A percentile compares a stretch with the other conserved stretches of the same genome.
phyloP scores from a whole-genome alignment of 2,113 vertebrate species.

The Haplochromis vanheusdeni region DNA sequence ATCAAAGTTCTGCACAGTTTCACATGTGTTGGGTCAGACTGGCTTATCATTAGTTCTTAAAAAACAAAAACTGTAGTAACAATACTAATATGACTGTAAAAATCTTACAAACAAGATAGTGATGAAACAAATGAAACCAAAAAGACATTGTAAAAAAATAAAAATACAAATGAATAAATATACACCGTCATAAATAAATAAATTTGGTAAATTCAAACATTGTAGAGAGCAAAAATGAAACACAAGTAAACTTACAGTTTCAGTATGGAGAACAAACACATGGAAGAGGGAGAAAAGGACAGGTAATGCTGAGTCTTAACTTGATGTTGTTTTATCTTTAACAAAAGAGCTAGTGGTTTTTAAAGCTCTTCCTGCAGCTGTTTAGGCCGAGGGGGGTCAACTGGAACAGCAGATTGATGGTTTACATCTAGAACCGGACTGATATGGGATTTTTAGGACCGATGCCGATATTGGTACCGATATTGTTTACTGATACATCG shows the following conservation, averaged over 20 bases:
- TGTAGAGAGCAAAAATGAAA: constrained; percentile 29
- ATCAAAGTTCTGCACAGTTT: constrained; percentile 8
- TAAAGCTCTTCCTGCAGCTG: constrained; percentile 1
- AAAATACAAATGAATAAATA: constrained; percentile 75
- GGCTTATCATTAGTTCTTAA: neutral
- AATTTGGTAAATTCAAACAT: constrained; percentile 68
- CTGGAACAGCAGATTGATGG: neutral
- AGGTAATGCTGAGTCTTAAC: neutral
- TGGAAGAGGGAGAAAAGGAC: neutral
- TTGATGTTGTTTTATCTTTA: neutral
- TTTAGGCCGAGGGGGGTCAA: neutral
- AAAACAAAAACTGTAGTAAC: neutral
- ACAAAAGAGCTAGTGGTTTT: neutral
- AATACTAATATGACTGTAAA: constrained; percentile 20
- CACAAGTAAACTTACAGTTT: constrained; percentile 52
- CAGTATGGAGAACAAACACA: constrained; percentile 19
- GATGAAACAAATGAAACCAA: neutral
- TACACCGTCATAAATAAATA: constrained; percentile 69
- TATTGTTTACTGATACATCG: neutral
- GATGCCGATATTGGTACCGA: neutral
- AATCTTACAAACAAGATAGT: constrained; percentile 4
- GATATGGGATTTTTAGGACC: neutral
- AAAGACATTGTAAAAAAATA: constrained; percentile 57
- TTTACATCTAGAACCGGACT: neutral
- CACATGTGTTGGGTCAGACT: constrained; percentile 30